Evolutionary conservation across 1,140 invertebrate genomes (phyloP).

Genomic region (Drosophila ohnishii): DNA sequence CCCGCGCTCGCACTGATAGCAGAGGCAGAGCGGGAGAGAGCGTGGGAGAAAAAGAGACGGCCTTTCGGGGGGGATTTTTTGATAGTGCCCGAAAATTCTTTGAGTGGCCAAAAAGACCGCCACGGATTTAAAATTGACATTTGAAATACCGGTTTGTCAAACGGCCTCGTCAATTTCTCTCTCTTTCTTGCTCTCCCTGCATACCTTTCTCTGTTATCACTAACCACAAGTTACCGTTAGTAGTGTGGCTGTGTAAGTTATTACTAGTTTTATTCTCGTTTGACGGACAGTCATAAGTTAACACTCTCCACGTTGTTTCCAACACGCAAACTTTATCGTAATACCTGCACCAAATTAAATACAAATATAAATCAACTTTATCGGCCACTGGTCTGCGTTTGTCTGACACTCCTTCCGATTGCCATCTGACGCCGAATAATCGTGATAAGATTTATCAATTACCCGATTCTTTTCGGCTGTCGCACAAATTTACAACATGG

Average conservation of each 20-base stretch:
- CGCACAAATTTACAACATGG: conserved; percentile 3
- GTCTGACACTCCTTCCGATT: conserved; percentile 35
- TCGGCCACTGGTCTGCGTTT: conserved; percentile 19
- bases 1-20: conserved; percentile 43
- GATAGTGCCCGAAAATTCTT: conserved; percentile 47
- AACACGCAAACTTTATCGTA: conserved; percentile 72
- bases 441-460: conserved; percentile 35
- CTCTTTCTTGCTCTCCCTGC: neutral
- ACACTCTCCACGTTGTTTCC: conserved; percentile 39
- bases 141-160: conserved; percentile 23
- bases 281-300: conserved; percentile 47
- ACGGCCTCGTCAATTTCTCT: conserved; percentile 7
- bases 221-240: conserved; percentile 32
- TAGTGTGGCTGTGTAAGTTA: neutral
- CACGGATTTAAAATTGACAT: conserved; percentile 21
- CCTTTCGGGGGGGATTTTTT: conserved; percentile 55
- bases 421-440: conserved; percentile 20
- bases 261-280: conserved; percentile 22
- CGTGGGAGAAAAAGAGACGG: neutral
- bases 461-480: conserved; percentile 15
- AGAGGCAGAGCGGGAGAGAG: conserved; percentile 2
- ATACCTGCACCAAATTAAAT: conserved; percentile 44
- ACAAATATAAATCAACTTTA: conserved; percentile 27
- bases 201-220: conserved; percentile 11
- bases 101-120: conserved; percentile 16